Base-by-base conservation (phyloP, 2,797 vertebrate genomes). In the Peromyscus melanophrys region DNA sequence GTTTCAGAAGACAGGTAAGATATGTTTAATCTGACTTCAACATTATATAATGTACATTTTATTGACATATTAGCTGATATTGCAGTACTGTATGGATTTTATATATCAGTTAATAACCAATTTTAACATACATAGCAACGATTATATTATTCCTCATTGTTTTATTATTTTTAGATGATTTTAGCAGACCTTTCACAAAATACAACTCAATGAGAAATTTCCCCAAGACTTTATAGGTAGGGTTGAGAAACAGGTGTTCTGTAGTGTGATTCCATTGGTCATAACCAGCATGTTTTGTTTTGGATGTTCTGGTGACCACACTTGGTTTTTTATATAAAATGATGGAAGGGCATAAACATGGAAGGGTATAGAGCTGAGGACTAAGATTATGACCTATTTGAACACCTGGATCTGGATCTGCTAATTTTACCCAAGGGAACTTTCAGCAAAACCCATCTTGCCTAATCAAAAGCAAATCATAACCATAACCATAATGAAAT, bases 341-440 rank as follows among this genome's bases (percentile, higher is more conserved):
- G 6, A 27, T 23, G 29, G 7, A 25, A 65, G 29, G 11, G 25
- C 59, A 25, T 27, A 37, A 78, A 21, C 34, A 71, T 55, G 76
- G 0, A 19, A 12, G 6, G 29, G 4, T 14, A 0, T 16, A 80
- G 43, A 82, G 0, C 23, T 37, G 2, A 0, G 37, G 4, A 46
- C 40, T 13, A 5, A 29, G 8, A 31, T 21, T 43, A 17, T 57
- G 17, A 0, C 11, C 23, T 90, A 21, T 4, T 2, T 31, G 11
- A 43, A 23, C 2, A 37, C 3, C 0, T n/a, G 2, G 5, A 49
- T 9, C 34, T 21, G 65, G 6, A 25, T 89, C 29, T 75, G 4
- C 2, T 14, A 16, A 12, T 25, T 81, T 40, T 95, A 57, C 57
- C 57, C 31, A 59, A 46, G 17, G 40, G 0, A 65, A 31, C 59